Evolutionary conservation across 2,888 invertebrate species (phyloP), one percentile per base, ranked within the genome.

Genomic region (Biston stratarius): DNA sequence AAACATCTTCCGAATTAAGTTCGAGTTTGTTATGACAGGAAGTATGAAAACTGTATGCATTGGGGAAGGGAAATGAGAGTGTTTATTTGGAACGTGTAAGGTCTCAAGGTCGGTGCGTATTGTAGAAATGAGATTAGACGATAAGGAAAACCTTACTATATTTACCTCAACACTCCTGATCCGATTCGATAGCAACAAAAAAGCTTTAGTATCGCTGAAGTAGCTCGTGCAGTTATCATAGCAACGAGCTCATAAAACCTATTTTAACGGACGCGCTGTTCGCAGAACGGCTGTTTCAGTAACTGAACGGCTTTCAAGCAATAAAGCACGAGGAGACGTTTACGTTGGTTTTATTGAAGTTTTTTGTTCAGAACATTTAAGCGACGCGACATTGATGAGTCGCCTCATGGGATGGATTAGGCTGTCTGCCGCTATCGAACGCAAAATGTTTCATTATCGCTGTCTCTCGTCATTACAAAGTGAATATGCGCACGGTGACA

Each of bases 311-410:
- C 86, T 89, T 89, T 88, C 89, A 77, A 82, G 85, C 85, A 85
- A 90, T 91, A 90, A 91, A 90, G 84, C 87, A 84, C 83, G 77
- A 74, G 78, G 82, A 83, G 82, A 82, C 83, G 78, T 83, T 87
- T 83, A 83, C 77, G 81, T 73, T 77, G 81, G 74, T 86, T 88
- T 89, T 87, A 89, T 87, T 87, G 86, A 84, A 84, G 83, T 85
- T 86, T 88, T 88, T 88, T 83, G 78, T 83, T 82, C 83, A 83
- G 81, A 74, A 86, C 88, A 86, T 86, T 88, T 82, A 82, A 86
- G 81, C 79, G 83, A 76, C 81, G 83, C 83, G 83, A 80, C 85
- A 74, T 75, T 74, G 72, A 69, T 64, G 70, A 62, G 64, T 71
- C 70, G 67, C 74, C 75, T 75, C 72, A 65, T 71, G 63, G 76